Base-by-base conservation (phyloP, 2,113 vertebrate species). In the Clarias batrachus region DNA sequence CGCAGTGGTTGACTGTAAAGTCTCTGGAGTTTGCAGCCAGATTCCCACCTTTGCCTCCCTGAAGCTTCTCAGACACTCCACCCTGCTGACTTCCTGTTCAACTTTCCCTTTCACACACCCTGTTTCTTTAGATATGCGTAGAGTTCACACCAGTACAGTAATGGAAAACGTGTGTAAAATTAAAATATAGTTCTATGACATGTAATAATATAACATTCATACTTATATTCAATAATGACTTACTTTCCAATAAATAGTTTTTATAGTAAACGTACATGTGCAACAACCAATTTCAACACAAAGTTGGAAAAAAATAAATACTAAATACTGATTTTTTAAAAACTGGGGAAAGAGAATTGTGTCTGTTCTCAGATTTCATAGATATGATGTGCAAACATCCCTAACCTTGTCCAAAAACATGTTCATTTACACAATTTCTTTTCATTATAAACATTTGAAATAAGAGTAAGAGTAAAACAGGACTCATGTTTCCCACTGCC, bases 61-160 rank as follows among this genome's bases (percentile, higher is more conserved):
- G 52, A 62, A 73, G 68, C 66, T 70, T 59, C 85, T 48, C 71
- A 57, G 17, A 5, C 74, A 89, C 90, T 91, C 88, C 90, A 87
- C 91, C 92, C 92, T 83, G 71, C 85, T 81, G 91, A 91, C 91
- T 92, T 92, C 93, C 92, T 91, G 82, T 66, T 60, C 0, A 56
- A 90, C 90, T 90, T 88, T 89, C 91, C 90, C 90, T 88, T 83
- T 81, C 41, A 78, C 65, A 73, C 76, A 84, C 56, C 59, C 63
- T 68, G 30, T 7, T 60, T 12, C 33, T 71, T 66, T 68, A 52
- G 65, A 65, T 41, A 65, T 19, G 27, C 81, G 21, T 59, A 56
- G 27, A 57, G 27, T 71, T 56, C 41, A 33, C 41, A 21, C 52
- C 14, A 66, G 30, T 56, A 57, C 56, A 21, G 16, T 59, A 17